Conservation (phyloP, 2,888 invertebrate genomes). For the Monopis laevigella region DNA sequence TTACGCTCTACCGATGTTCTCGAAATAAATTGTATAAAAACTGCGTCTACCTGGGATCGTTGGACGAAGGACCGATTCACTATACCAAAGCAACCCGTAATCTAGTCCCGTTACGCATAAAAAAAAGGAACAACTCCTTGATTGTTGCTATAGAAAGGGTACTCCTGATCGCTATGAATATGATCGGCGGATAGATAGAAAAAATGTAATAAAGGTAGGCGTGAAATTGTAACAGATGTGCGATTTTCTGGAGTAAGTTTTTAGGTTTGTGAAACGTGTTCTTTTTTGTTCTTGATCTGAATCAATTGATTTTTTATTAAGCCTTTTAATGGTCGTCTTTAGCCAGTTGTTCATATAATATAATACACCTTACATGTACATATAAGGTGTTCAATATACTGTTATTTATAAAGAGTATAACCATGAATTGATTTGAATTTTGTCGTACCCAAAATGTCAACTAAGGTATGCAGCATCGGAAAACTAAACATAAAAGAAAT, state of each 20-base stretch:
- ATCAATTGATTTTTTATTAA: too few relatives aligned
- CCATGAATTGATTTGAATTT: too few relatives aligned
- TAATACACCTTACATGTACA: too few relatives aligned
- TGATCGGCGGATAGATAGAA: conserved; percentile 17
- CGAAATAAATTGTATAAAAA: conserved; percentile 8
- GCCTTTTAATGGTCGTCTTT: too few relatives aligned
- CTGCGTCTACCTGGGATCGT: conserved; percentile 33
- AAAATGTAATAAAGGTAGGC: conserved; percentile 22
- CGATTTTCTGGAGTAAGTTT: conserved; percentile 20
- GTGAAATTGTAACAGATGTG: conserved; percentile 41
- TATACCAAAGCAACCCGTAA: conserved; percentile 20
- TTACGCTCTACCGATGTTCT: conserved; percentile 6
- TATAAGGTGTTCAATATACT: too few relatives aligned
- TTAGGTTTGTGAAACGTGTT: conserved; percentile 4
- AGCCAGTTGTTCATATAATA: too few relatives aligned
- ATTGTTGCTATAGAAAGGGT: conserved; percentile 34
- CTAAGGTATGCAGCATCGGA: too few relatives aligned
- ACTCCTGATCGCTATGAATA: conserved; percentile 30
- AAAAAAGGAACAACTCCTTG: conserved; percentile 27
- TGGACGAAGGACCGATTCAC: conserved; percentile 7
- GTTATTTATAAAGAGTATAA: too few relatives aligned
- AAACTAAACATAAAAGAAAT: too few relatives aligned
- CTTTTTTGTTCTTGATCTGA: too few relatives aligned
- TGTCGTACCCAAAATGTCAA: too few relatives aligned
- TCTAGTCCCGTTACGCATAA: conserved; percentile 33